Evolutionary conservation across 2,888 invertebrate genomes (phyloP).

Genomic region (Piscicola geometra): DNA sequence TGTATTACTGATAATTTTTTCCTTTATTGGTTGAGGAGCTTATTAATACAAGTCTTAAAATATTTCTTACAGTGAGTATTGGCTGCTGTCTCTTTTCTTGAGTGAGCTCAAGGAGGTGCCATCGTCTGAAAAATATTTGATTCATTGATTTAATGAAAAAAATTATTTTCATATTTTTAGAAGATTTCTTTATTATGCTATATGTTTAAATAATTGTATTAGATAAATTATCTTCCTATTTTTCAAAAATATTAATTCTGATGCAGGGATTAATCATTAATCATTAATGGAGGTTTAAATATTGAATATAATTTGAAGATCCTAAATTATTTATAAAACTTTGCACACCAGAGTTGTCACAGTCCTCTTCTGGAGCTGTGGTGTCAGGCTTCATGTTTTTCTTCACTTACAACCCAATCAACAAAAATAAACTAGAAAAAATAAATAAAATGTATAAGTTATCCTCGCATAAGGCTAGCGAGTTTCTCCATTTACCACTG

Average conservation of each 20-base stretch:
- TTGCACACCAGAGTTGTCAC: conserved; percentile 27
- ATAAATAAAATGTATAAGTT: neutral
- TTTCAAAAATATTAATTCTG: too few species aligned
- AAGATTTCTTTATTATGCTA: too few species aligned
- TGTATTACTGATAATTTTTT: too few species aligned
- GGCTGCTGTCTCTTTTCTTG: neutral
- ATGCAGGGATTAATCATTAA: too few species aligned
- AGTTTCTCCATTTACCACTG: neutral
- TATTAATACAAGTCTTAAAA: too few species aligned
- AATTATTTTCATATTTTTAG: too few species aligned
- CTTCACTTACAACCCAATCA: neutral
- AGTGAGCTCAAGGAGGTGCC: neutral
- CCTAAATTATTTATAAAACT: neutral
- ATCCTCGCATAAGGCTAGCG: neutral
- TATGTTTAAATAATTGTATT: too few species aligned
- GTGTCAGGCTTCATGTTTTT: conserved; percentile 32
- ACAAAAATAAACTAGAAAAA: too few species aligned
- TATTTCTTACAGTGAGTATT: neutral
- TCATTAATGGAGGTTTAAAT: too few species aligned
- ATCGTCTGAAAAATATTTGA: neutral
- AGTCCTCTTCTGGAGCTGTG: conserved; percentile 31
- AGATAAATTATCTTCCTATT: too few species aligned
- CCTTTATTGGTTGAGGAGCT: too few species aligned
- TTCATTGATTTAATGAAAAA: too few species aligned
- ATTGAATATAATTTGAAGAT: neutral